Base-by-base conservation (phyloP, 2,113 vertebrate genomes). In the Tenrec ecaudatus region DNA sequence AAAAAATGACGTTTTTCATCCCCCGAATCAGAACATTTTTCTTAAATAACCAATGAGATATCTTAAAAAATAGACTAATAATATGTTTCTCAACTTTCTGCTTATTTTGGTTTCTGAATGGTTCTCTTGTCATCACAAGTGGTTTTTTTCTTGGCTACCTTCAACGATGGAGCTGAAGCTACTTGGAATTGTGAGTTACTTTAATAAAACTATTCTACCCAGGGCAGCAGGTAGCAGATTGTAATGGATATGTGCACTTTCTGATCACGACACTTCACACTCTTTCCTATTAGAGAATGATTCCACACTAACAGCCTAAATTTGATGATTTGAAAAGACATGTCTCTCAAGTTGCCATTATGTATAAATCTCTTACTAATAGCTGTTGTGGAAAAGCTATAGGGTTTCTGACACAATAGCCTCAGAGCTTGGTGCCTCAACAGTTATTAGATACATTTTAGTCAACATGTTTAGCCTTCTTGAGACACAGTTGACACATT, bases 291-390 rank as follows among this genome's bases (percentile, higher is more conserved):
- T 91, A 80, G 75, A 81, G 90, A 84, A 40, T 81, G 43, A 25
- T 89, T 92, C 89, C 36, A 81, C 73, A 64, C 71, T 95, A 90
- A 93, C 23, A 31, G 90, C 62, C 66, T 75, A 88, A 58, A 88
- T 57, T 27, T 79, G 86, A 78, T 90, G 66, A 90, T 92, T 93
- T 94, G 77, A 92, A 95, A 83, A 86, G 66, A 94, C 58, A 62
- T 5, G 71, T 92, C 93, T 96, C 64, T 95, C 92, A 94, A 64
- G 85, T 83, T 96, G 92, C 76, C 93, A 88, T 86, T 92, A 69
- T 80, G 47, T 79, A 71, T 92, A 89, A 95, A 89, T 75, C 43
- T 96, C 90, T 43, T 79, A 76, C 47, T 89, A 93, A 86, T 53
- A 92, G 68, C 17, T 84, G 25, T 31, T 38, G 6, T 62, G 60